Conservation (phyloP, 2,888 invertebrate species). For the Pecten maximus region DNA sequence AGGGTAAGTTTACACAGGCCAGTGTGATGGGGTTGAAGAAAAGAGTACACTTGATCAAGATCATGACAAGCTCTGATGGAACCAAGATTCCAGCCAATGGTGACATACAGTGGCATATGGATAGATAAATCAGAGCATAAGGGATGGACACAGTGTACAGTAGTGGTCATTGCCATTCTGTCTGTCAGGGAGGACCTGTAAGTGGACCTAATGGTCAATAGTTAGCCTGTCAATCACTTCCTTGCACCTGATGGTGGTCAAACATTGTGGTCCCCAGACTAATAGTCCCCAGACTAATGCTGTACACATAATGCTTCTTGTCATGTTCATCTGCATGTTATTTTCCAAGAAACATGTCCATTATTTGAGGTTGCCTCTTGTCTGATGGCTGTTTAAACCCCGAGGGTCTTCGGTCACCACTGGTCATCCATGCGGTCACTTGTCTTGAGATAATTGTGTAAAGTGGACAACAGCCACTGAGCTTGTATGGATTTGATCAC, state of each 20-base stretch:
- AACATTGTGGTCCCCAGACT: neutral
- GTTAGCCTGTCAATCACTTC: neutral
- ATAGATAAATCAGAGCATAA: neutral
- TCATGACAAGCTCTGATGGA: neutral
- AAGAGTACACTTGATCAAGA: neutral
- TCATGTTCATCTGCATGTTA: constrained; percentile 22
- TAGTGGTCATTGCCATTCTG: neutral
- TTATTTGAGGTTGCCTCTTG: neutral
- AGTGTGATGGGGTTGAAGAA: neutral
- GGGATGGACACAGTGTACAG: neutral
- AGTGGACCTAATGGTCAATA: constrained; percentile 22
- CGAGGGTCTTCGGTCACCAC: neutral
- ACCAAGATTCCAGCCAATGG: neutral
- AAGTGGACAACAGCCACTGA: neutral
- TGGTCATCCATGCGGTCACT: constrained; percentile 29
- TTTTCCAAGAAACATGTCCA: constrained; percentile 7
- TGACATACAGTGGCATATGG: neutral
- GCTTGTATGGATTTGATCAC: neutral
- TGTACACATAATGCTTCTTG: constrained; percentile 16
- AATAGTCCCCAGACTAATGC: neutral
- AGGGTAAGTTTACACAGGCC: neutral
- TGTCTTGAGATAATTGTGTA: constrained; percentile 33
- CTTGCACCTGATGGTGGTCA: constrained; percentile 27
- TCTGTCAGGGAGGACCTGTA: neutral
- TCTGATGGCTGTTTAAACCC: constrained; percentile 13